Conservation (phyloP, 2,888 invertebrate species). For the Lasioglossum villosulum region DNA sequence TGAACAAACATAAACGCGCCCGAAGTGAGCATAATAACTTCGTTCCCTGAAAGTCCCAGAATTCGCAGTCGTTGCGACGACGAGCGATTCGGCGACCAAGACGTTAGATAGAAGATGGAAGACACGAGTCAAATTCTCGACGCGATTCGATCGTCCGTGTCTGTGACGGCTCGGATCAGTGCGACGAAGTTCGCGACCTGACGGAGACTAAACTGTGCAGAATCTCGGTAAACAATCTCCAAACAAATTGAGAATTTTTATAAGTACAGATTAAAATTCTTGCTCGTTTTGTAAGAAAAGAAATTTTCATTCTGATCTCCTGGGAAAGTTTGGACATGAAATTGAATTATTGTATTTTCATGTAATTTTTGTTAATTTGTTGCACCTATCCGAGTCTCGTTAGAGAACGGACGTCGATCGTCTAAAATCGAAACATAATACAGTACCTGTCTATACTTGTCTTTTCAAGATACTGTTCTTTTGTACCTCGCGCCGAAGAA, state of each 20-base stretch:
- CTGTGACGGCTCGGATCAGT: background rate
- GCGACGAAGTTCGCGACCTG: background rate
- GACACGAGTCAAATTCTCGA: slow-evolving; percentile 12
- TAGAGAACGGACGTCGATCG: slow-evolving; percentile 19
- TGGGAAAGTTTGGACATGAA: background rate
- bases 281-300: background rate
- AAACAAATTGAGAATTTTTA: background rate
- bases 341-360: background rate
- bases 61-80: slow-evolving; percentile 1
- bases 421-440: slow-evolving; percentile 70
- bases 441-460: slow-evolving; percentile 73
- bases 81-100: slow-evolving; percentile 21
- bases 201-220: background rate
- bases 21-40: slow-evolving; percentile 13
- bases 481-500: slow-evolving; percentile 60
- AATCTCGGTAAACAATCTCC: background rate
- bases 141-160: slow-evolving; percentile 17
- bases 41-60: slow-evolving; percentile 20
- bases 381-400: background rate
- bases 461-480: slow-evolving; percentile 62
- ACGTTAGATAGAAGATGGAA: background rate
- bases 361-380: background rate
- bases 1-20: slow-evolving; percentile 1
- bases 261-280: background rate
- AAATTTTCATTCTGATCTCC: background rate